Evolutionary conservation across 2,113 vertebrate genomes (phyloP), one percentile per base, ranked within the genome.

Genomic region (Percina caprodes): DNA sequence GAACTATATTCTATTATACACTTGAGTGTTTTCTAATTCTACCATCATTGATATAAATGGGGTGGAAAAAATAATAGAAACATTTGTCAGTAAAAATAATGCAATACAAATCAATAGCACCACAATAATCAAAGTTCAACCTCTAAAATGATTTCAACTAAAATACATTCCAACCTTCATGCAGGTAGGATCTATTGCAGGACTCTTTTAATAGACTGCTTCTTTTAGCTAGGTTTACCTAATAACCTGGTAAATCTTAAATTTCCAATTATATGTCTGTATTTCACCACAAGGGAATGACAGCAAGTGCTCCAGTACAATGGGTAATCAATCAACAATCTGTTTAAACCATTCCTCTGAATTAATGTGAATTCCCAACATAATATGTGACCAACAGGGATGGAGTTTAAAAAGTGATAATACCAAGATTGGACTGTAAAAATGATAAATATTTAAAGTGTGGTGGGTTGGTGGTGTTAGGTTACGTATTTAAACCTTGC

Each of bases 311-410:
- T 55, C 46, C 18, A 15, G 33, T 13, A 56, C 6, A 65, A 7
- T 24, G 1, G 15, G 13, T 23, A 49, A n/a, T n/a, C n/a, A n/a
- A n/a, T 77, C 52, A 70, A 35, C 56, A 59, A 42, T 42, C 24
- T 11, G 52, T 55, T 77, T 16, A 61, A 63, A 33, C 54, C 11
- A 19, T 45, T 42, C 2, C 54, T 58, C 10, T 77, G 63, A 75
- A 66, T 55, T 66, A 1, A 75, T 62, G 26, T 69, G 33, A 74
- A 58, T 55, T 69, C 9, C 18, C 6, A 24, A 24, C 18, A 70
- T 63, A 83, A 67, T 61, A 70, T 63, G 62, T 45, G 26, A 58
- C 33, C 48, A 59, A 24, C n/a, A 18, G 15, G 6, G 62, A 23
- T 55, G 6, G 1, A 8, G 1, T 65, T 46, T 51, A 3, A 16